phyloP scores from a whole-genome alignment of 2,113 vertebrate species.

The Boulengeromyrus knoepffleri region DNA sequence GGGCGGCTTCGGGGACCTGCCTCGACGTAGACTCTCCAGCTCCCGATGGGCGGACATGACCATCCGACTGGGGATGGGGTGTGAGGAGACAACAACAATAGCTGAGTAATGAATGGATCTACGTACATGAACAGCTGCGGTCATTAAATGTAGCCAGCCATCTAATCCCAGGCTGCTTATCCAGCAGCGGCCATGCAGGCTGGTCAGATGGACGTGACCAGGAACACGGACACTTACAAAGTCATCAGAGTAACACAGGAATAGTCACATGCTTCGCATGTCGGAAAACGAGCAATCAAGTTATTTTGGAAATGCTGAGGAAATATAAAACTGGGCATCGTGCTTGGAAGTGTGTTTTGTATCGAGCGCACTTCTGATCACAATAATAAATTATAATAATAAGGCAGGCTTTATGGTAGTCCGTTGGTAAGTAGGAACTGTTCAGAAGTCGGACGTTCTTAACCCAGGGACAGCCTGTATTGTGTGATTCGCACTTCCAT shows the following conservation, averaged over 20 bases:
- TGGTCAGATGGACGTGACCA: not conserved
- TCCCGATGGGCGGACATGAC: constrained; percentile 55
- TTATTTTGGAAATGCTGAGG: not conserved
- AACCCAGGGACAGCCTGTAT: not conserved
- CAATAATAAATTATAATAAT: too few species aligned
- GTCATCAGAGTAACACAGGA: not conserved
- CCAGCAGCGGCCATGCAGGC: not conserved
- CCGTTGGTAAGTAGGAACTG: not conserved
- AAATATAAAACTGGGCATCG: not conserved
- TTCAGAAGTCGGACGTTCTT: not conserved
- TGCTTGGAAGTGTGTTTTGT: not conserved
- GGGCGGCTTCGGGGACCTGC: constrained; percentile 31
- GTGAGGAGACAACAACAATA: too few species aligned
- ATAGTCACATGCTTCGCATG: not conserved
- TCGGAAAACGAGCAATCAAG: not conserved
- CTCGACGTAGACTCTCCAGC: constrained; percentile 46
- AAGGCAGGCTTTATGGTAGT: not conserved
- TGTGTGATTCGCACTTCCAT: not conserved
- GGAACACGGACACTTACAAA: not conserved
- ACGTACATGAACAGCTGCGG: not conserved
- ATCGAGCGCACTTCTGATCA: not conserved
- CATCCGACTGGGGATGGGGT: constrained; percentile 41
- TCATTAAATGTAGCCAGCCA: not conserved
- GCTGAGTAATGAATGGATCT: not conserved
- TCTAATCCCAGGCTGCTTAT: not conserved